phyloP scores from a whole-genome alignment of 2,888 invertebrate species.

The Drosophila prostipennis region DNA sequence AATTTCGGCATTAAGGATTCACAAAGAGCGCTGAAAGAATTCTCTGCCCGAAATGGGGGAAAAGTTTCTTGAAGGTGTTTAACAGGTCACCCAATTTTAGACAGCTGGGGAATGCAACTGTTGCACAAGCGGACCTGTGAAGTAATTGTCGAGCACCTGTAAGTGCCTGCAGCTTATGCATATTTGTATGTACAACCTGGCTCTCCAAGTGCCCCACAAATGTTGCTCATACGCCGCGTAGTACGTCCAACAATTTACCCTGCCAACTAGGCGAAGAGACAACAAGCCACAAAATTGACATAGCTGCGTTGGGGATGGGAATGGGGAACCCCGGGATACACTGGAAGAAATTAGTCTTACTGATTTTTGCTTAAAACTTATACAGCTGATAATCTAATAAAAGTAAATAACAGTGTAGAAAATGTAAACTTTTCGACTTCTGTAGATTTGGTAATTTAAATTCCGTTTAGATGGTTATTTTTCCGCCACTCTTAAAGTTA shows the following conservation, averaged over 20 bases:
- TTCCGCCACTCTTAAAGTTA: no score
- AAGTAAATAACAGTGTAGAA: no score
- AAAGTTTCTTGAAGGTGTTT: slow-evolving; percentile 7
- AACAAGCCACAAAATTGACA: slow-evolving; percentile 41
- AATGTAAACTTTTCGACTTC: no score
- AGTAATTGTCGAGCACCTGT: slow-evolving; percentile 23
- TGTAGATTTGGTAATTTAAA: no score
- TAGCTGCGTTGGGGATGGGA: slow-evolving; percentile 19
- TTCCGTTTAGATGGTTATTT: no score
- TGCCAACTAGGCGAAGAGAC: slow-evolving; percentile 18
- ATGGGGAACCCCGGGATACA: not conserved
- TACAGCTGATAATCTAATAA: no score
- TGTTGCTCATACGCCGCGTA: slow-evolving; percentile 38
- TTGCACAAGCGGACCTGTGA: slow-evolving; percentile 21
- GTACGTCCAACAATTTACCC: slow-evolving; percentile 20
- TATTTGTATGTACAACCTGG: slow-evolving; percentile 27
- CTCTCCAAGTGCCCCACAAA: slow-evolving; percentile 20
- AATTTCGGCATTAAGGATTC: slow-evolving; percentile 15
- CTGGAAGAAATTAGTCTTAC: not conserved
- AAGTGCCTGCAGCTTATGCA: slow-evolving; percentile 33
- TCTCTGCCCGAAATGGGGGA: not conserved
- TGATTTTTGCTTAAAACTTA: no score
- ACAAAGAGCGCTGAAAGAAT: slow-evolving; percentile 11
- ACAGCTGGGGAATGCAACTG: slow-evolving; percentile 23
- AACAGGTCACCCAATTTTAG: slow-evolving; percentile 19